phyloP scores from a whole-genome alignment of 2,797 vertebrate genomes.

The Mormyrops boulengeri region DNA sequence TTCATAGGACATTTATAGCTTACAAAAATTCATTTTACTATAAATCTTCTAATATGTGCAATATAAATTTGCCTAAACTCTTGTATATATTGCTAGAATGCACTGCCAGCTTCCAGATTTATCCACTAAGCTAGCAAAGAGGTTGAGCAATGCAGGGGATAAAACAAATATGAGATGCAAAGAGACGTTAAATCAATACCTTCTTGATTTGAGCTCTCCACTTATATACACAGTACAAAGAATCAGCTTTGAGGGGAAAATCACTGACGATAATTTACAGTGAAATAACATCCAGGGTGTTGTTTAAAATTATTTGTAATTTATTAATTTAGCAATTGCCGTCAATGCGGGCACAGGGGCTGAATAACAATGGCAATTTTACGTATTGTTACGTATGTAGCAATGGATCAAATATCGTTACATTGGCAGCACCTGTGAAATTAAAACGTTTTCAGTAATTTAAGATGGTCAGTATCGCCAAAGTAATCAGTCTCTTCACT shows the following conservation, averaged over 20 bases:
- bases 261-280: not conserved
- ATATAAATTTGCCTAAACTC: not conserved
- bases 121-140: not conserved
- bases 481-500: not conserved
- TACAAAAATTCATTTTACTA: not conserved
- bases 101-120: not conserved
- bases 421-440: not conserved
- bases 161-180: conserved; percentile 9
- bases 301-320: not conserved
- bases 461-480: not conserved
- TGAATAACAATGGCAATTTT: not conserved
- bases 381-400: not conserved
- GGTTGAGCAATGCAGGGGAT: not conserved
- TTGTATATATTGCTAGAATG: not conserved
- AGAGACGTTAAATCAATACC: not conserved
- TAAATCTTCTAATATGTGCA: not conserved
- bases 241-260: not conserved
- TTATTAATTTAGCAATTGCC: not conserved
- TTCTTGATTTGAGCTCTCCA: not conserved
- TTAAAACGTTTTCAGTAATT: not conserved
- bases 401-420: not conserved
- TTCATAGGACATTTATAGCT: not conserved
- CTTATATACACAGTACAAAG: not conserved
- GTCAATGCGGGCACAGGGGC: not conserved
- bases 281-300: not conserved